These are phyloP conservation scores for Oreochromis spilurus DNA, from an alignment of 2,113 vertebrate genomes.

Conservation along the genomic window DNA sequence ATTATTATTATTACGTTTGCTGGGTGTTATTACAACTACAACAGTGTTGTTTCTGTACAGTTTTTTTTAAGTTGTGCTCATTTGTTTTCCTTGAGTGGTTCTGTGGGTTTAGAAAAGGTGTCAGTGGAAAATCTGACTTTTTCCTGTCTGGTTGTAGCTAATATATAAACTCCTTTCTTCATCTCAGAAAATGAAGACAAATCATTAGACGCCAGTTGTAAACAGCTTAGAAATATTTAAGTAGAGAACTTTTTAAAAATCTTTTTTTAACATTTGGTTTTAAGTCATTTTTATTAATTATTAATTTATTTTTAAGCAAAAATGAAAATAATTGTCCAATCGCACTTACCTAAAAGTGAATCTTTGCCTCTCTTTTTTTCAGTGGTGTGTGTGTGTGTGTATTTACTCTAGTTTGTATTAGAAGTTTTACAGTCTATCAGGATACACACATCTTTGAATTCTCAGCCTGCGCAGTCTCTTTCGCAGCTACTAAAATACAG, in stretches of 20 bases:
- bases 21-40: not conserved
- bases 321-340: fast-evolving
- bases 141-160: not conserved
- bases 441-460: not conserved
- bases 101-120: not conserved
- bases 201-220: not conserved
- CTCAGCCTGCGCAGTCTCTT: fast-evolving
- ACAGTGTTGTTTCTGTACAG: fast-evolving
- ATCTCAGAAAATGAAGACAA: not conserved
- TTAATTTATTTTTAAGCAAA: not conserved
- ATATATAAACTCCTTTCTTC: not conserved
- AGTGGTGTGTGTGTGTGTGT: fast-evolving
- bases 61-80: not conserved
- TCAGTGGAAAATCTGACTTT: not conserved
- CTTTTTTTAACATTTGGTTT: not conserved
- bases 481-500: no score
- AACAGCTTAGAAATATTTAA: not conserved
- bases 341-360: not conserved
- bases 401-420: not conserved
- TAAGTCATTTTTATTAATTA: not conserved
- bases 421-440: not conserved
- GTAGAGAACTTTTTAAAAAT: not conserved
- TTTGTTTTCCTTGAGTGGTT: not conserved
- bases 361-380: not conserved
- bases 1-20: not conserved